Percentiles rank a stretch among this genome's conserved stretches.
These are phyloP conservation scores for Hydropsyche tenuis DNA, from an alignment of 1,140 invertebrate species.

Conservation along the genomic window DNA sequence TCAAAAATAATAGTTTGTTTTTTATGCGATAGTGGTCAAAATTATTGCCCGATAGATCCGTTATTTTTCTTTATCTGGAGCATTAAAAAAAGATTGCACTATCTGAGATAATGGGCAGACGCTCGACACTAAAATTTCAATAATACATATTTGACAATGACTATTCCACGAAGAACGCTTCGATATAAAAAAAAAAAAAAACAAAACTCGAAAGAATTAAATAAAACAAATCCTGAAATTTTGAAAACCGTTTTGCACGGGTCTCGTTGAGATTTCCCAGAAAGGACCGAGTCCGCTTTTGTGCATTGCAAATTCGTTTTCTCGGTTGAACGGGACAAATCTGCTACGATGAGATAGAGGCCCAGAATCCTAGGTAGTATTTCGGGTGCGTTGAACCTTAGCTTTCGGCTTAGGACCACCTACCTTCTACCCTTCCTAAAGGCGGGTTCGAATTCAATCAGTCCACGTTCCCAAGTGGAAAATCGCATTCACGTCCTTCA, in stretches of 20 bases:
- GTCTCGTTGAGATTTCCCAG: no score
- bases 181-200: no score
- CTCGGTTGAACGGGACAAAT: neutral
- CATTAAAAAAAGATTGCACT: conserved; percentile 27
- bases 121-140: no score
- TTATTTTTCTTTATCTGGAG: neutral
- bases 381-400: conserved; percentile 9
- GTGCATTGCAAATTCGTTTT: conserved; percentile 9
- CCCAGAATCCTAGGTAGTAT: neutral
- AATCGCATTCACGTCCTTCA: conserved; percentile 34
- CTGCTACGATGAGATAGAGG: neutral
- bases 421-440: neutral
- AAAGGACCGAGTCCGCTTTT: neutral
- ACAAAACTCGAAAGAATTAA: no score
- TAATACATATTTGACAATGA: no score
- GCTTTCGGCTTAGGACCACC: conserved; percentile 11
- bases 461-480: conserved; percentile 30
- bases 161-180: no score
- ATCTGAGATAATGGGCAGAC: conserved; percentile 1
- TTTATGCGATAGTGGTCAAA: no score
- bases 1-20: no score
- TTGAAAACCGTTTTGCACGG: no score
- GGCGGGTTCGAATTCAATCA: conserved; percentile 28
- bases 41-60: no score
- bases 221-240: no score